Conservation (phyloP, 2,113 vertebrate species). For the Grammomys dolichurus region DNA sequence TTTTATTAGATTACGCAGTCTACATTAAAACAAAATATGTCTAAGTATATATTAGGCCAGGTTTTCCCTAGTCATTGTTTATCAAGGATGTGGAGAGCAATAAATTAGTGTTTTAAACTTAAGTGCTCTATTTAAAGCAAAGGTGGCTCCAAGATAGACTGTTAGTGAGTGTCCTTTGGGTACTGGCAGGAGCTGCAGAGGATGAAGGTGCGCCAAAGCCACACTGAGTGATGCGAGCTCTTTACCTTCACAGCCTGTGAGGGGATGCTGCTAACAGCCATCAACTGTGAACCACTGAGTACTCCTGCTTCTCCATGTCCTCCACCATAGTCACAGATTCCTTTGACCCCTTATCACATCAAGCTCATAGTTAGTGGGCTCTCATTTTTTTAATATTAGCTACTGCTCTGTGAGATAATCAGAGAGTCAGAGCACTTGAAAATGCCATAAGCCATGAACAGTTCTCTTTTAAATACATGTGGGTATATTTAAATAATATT, state of each 20-base stretch:
- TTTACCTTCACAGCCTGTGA: conserved; percentile 46
- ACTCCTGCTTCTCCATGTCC: neutral
- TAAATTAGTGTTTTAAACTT: conserved; percentile 58
- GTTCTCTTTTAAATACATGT: neutral
- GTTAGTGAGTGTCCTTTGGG: conserved; percentile 18
- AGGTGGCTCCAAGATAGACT: conserved; percentile 23
- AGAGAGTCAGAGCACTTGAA: conserved; percentile 26
- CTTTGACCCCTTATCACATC: conserved; percentile 1
- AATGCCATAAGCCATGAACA: conserved; percentile 14
- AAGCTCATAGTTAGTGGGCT: neutral
- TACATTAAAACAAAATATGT: conserved; percentile 17
- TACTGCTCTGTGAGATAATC: conserved; percentile 4
- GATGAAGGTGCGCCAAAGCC: conserved; percentile 43
- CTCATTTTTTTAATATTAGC: conserved; percentile 3
- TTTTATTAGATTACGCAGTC: conserved; percentile 59
- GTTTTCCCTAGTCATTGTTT: conserved; percentile 58
- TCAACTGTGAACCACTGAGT: conserved; percentile 50
- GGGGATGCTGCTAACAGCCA: conserved; percentile 27
- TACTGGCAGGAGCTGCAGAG: conserved; percentile 58
- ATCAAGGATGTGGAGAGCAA: conserved; percentile 36
- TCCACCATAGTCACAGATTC: conserved; percentile 4
- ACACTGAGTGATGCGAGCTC: neutral
- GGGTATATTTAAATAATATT: neutral
- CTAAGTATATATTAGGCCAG: conserved; percentile 38
- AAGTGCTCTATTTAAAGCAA: conserved; percentile 58